Evolutionary conservation across 1,140 invertebrate species (phyloP).

Genomic region (Penaeus vannamei): DNA sequence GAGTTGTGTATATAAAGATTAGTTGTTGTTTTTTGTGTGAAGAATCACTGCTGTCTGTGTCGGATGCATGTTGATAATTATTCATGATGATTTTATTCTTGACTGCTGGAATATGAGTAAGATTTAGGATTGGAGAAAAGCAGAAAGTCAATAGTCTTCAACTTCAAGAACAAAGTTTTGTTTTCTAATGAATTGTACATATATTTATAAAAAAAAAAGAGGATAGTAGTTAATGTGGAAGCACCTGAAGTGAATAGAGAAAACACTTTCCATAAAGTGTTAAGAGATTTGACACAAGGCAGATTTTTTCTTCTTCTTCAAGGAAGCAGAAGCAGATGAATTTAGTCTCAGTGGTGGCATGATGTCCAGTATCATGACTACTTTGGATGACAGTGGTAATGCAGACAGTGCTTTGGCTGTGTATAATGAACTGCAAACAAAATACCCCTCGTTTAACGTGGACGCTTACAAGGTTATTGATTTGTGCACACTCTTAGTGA

Average conservation of each 20-base stretch:
- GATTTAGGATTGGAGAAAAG: no score
- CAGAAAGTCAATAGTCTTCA: no score
- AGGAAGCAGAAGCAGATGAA: conserved; percentile 3
- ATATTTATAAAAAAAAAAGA: no score
- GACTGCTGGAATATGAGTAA: no score
- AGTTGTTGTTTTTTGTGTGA: background rate
- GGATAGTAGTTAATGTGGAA: no score
- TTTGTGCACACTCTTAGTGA: conserved; percentile 14
- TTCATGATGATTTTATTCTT: no score
- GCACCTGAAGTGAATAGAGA: no score
- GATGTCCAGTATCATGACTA: conserved; percentile 21
- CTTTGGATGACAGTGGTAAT: background rate
- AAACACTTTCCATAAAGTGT: no score
- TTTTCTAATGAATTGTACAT: no score
- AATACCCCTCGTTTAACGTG: conserved; percentile 29
- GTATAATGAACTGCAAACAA: background rate
- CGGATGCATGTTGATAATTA: no score
- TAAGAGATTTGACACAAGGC: background rate
- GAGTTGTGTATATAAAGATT: background rate
- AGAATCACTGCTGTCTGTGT: no score
- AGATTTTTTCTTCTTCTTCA: background rate
- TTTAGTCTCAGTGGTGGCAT: conserved; percentile 27
- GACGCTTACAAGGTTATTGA: conserved; percentile 48
- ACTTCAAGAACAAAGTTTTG: no score
- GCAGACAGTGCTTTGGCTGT: conserved; percentile 26